Evolutionary conservation across 1,140 invertebrate genomes (phyloP).

Genomic region (Dreissena polymorpha): DNA sequence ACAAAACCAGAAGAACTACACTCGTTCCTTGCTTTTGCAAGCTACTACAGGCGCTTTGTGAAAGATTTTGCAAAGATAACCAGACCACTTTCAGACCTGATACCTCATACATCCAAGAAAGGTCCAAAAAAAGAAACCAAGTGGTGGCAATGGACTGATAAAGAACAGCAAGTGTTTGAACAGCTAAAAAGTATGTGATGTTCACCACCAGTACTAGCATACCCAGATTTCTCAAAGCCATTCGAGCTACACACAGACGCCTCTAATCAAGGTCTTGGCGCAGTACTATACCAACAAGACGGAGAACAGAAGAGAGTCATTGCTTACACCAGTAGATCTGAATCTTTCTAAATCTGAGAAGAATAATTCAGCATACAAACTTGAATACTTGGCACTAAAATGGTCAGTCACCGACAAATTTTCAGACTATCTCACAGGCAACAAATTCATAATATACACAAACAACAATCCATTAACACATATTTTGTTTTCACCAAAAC

Average conservation of each 20-base stretch:
- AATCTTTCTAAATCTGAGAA: background rate
- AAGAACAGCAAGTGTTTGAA: too few species aligned
- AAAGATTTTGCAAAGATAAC: too few species aligned
- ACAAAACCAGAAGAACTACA: background rate
- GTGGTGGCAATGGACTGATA: too few species aligned
- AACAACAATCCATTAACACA: constrained; percentile 14
- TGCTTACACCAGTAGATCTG: background rate
- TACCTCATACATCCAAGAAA: too few species aligned
- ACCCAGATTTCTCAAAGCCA: background rate
- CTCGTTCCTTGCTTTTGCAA: too few species aligned
- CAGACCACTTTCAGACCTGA: too few species aligned
- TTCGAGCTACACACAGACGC: background rate
- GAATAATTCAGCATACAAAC: background rate
- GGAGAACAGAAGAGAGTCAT: background rate
- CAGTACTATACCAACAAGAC: background rate
- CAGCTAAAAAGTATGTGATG: background rate
- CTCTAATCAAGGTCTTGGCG: background rate
- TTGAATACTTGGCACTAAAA: background rate
- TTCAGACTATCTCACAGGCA: background rate
- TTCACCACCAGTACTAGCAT: constrained; percentile 5
- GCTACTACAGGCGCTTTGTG: too few species aligned
- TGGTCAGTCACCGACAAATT: background rate
- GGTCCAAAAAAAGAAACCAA: too few species aligned
- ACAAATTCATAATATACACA: background rate
- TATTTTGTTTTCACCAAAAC: background rate